These are phyloP conservation scores for Ostrea edulis DNA, from an alignment of 1,140 invertebrate genomes.

Conservation along the genomic window DNA sequence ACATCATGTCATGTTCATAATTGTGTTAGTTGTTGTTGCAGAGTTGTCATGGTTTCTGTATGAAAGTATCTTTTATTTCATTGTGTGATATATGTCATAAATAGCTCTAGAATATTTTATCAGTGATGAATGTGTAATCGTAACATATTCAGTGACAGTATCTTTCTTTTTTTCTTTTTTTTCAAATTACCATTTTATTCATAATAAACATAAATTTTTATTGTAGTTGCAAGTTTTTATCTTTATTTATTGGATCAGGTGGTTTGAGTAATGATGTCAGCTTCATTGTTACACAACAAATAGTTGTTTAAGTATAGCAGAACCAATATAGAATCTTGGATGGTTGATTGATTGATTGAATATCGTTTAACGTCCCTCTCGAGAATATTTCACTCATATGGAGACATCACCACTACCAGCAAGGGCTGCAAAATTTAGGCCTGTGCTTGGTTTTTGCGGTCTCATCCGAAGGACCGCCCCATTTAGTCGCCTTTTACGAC, in stretches of 20 bases:
- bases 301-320: too few relatives aligned
- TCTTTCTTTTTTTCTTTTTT: neutral
- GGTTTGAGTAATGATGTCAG: neutral
- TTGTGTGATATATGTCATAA: constrained; percentile 5
- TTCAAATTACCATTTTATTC: neutral
- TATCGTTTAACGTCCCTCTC: too few relatives aligned
- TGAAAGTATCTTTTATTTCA: neutral
- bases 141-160: neutral
- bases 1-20: neutral
- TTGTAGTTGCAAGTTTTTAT: neutral
- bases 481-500: too few relatives aligned
- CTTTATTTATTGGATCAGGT: neutral
- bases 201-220: neutral
- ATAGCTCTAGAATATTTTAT: neutral
- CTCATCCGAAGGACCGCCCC: too few relatives aligned
- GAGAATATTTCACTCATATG: too few relatives aligned
- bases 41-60: neutral
- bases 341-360: too few relatives aligned
- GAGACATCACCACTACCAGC: too few relatives aligned
- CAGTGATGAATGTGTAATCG: neutral
- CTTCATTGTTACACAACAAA: too few relatives aligned
- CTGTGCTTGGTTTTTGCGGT: too few relatives aligned
- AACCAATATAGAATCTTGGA: too few relatives aligned
- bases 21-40: constrained; percentile 11
- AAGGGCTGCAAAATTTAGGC: too few relatives aligned